Percentiles rank a stretch among this genome's conserved stretches.
Conservation (phyloP, 2,888 invertebrate species). For the Amphipoea lucens region DNA sequence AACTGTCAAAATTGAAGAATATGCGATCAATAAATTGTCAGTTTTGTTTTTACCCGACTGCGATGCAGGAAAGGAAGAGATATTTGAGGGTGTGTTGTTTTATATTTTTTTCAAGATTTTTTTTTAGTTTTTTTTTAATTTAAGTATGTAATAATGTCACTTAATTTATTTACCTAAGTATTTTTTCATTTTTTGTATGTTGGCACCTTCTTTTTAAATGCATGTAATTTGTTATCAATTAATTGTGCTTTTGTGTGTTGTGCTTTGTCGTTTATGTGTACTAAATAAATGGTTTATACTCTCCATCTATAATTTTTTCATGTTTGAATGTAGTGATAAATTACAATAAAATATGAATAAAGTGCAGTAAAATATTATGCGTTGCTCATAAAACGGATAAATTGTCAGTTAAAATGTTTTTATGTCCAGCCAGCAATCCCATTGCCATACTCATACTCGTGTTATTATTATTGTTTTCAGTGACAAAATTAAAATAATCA, state of each 20-base stretch:
- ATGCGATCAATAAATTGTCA: not conserved
- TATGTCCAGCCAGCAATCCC: not conserved
- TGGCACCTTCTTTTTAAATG: no score
- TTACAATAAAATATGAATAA: not conserved
- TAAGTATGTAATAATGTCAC: not conserved
- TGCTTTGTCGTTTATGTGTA: no score
- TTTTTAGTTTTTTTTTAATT: not conserved
- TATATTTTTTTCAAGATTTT: no score
- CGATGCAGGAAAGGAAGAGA: no score
- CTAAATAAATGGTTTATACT: no score
- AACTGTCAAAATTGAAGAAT: not conserved
- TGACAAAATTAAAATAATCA: conserved; percentile 22
- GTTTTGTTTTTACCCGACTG: not conserved
- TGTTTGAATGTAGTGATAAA: not conserved
- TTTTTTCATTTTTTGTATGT: not conserved
- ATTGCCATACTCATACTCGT: not conserved
- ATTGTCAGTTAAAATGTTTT: not conserved
- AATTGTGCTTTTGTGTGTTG: no score
- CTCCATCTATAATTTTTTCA: not conserved
- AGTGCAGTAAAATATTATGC: not conserved
- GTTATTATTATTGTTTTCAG: not conserved
- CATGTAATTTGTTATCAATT: no score
- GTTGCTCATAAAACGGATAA: not conserved
- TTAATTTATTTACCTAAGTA: not conserved
- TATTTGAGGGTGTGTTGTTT: not conserved